These are phyloP conservation scores for Drosophila nannoptera DNA, from an alignment of 1,140 invertebrate species.

Conservation along the genomic window DNA sequence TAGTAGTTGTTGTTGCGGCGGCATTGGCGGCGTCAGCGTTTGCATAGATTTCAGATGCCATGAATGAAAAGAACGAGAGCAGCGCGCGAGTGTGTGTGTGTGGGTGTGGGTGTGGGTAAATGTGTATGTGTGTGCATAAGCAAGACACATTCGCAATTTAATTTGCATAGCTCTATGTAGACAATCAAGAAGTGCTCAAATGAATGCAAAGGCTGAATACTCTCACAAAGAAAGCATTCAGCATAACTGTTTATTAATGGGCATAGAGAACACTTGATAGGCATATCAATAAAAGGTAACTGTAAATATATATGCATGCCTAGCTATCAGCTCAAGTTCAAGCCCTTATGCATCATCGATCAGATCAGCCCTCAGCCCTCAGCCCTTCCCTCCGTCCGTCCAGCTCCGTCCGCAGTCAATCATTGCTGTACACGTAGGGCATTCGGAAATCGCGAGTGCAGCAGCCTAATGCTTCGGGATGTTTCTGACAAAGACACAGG, in stretches of 20 bases:
- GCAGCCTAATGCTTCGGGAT: background rate
- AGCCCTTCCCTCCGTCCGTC: too few species aligned
- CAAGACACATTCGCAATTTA: conserved; percentile 53
- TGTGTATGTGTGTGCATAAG: conserved; percentile 13
- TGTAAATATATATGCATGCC: too few species aligned
- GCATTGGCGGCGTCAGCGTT: conserved; percentile 17
- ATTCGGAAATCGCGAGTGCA: too few species aligned
- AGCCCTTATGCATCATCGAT: too few species aligned
- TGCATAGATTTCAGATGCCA: conserved; percentile 30
- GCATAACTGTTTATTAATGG: background rate
- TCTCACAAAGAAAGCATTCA: background rate
- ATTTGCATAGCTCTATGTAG: conserved; percentile 63
- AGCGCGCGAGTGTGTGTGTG: conserved; percentile 7
- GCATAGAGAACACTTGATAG: background rate
- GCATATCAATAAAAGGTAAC: too few species aligned
- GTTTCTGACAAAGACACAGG: background rate
- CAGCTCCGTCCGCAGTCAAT: too few species aligned
- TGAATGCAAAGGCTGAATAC: background rate
- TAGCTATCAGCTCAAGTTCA: too few species aligned
- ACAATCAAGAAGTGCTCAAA: conserved; percentile 9
- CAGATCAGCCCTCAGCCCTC: too few species aligned
- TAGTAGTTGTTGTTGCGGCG: conserved; percentile 27
- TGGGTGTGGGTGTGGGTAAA: conserved; percentile 4
- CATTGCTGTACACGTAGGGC: too few species aligned
- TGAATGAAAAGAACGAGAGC: conserved; percentile 46